phyloP scores from a whole-genome alignment of 2,113 vertebrate genomes.

The Scartelaos histophorus region DNA sequence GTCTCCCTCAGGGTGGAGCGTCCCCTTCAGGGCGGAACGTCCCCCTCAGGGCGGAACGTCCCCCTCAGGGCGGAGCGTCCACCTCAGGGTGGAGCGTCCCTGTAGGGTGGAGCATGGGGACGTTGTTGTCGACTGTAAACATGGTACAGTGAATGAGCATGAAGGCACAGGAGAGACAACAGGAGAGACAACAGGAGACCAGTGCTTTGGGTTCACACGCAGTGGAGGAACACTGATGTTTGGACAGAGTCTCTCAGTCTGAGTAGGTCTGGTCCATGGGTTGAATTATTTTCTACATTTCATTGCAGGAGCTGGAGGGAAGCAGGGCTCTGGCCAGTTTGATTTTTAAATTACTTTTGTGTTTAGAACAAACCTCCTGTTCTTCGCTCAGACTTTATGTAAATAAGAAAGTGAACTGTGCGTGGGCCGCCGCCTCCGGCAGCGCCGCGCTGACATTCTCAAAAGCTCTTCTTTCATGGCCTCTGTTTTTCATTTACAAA shows the following conservation, averaged over 20 bases:
- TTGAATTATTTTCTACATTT: conserved; percentile 17
- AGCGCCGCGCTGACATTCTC: conserved; percentile 42
- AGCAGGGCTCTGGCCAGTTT: conserved; percentile 32
- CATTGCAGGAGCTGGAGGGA: conserved; percentile 24
- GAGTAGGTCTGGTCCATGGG: conserved; percentile 38
- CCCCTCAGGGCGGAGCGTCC: too few relatives aligned
- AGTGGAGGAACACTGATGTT: conserved; percentile 24
- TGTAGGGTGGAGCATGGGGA: conserved; percentile 49
- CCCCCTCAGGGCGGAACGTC: too few relatives aligned
- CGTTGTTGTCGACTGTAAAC: conserved; percentile 72
- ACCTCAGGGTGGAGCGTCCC: too few relatives aligned
- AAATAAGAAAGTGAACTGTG: conserved; percentile 49
- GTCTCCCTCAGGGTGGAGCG: too few relatives aligned
- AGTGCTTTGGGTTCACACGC: conserved; percentile 65
- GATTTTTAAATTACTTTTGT: conserved; percentile 27
- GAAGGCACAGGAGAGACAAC: conserved; percentile 78
- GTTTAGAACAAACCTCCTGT: conserved; percentile 34
- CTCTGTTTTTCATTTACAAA: conserved; percentile 65
- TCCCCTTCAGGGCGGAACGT: too few relatives aligned
- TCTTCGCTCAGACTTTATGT: conserved; percentile 45
- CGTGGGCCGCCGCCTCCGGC: conserved; percentile 54
- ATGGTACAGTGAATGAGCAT: conserved; percentile 70
- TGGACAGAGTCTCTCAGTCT: conserved; percentile 43
- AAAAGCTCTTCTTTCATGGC: conserved; percentile 55
- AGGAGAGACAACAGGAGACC: conserved; percentile 24